Conservation (phyloP, 1,140 invertebrate species). For the Himalopsyche phryganea region DNA sequence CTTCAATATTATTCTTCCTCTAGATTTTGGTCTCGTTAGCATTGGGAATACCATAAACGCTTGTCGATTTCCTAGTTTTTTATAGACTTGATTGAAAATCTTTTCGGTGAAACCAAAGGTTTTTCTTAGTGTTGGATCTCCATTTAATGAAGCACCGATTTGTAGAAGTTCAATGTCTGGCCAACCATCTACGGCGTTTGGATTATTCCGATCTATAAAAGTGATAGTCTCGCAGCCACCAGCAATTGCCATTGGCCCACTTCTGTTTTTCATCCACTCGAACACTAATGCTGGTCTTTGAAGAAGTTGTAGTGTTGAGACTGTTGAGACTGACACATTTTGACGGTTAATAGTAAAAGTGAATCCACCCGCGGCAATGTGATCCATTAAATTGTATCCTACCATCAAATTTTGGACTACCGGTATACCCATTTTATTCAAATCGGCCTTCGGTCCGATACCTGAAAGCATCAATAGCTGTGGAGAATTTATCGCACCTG, state of each 20-base stretch:
- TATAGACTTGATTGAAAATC: slow-evolving; percentile 53
- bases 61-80: slow-evolving; percentile 51
- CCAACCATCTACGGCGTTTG: slow-evolving; percentile 59
- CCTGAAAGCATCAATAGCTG: slow-evolving; percentile 80
- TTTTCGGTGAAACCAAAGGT: slow-evolving; percentile 59
- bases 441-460: slow-evolving; percentile 69
- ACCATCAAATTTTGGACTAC: slow-evolving; percentile 70
- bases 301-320: background rate
- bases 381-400: slow-evolving; percentile 77
- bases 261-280: slow-evolving; percentile 49
- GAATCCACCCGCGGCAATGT: slow-evolving; percentile 67
- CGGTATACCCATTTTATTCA: slow-evolving; percentile 60
- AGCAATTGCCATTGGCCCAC: slow-evolving; percentile 66
- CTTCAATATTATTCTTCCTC: slow-evolving; percentile 65
- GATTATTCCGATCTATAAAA: slow-evolving; percentile 69
- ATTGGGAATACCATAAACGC: slow-evolving; percentile 65
- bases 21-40: slow-evolving; percentile 70
- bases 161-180: slow-evolving; percentile 75
- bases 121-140: slow-evolving; percentile 50
- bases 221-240: slow-evolving; percentile 80
- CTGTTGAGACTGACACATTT: slow-evolving; percentile 36
- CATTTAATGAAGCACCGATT: slow-evolving; percentile 53
- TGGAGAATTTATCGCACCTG: slow-evolving; percentile 71
- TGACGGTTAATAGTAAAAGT: slow-evolving; percentile 61
- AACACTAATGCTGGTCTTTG: slow-evolving; percentile 38